Evolutionary conservation across 2,888 invertebrate species (phyloP).

Genomic region (Chironomus tentans): DNA sequence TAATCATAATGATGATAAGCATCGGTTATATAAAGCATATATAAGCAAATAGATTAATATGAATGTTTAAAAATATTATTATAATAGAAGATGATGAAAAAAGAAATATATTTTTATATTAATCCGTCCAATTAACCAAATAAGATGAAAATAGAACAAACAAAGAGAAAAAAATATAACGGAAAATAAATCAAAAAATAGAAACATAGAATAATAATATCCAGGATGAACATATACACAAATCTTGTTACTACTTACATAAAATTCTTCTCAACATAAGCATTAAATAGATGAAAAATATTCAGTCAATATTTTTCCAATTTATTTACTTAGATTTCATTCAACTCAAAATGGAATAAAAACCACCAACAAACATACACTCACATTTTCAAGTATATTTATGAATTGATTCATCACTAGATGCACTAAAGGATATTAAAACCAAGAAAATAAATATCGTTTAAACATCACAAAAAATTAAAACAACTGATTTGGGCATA

Average conservation of each 20-base stretch:
- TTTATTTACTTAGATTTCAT: too few species aligned
- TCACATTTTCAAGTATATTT: too few species aligned
- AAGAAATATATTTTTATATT: conserved; percentile 21
- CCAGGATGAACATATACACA: conserved; percentile 12
- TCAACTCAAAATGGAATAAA: too few species aligned
- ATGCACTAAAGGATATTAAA: too few species aligned
- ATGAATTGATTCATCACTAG: too few species aligned
- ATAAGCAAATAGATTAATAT: not conserved
- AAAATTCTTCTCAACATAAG: not conserved
- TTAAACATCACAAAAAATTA: too few species aligned
- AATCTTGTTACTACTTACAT: not conserved
- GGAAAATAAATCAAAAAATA: not conserved
- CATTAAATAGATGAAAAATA: not conserved
- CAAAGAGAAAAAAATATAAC: not conserved
- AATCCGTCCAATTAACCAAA: conserved; percentile 24
- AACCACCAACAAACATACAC: too few species aligned
- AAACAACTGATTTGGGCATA: too few species aligned
- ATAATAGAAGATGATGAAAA: not conserved
- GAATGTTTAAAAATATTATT: not conserved
- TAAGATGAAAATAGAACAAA: conserved; percentile 1
- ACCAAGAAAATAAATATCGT: too few species aligned
- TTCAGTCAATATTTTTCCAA: not conserved
- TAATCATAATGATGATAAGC: not conserved
- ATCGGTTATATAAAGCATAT: not conserved
- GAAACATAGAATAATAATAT: not conserved